Conservation (phyloP, 2,113 vertebrate genomes). For the western clawed frog (Xenopus tropicalis) region UCB_Xtro_10.0 CM004446.2:75607001-75607500, state of each 20-base stretch:
- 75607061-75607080: neutral
- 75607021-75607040: conserved; percentile 90
- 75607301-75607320: neutral
- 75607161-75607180: conserved; percentile 98
- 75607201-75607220: conserved; percentile 87
- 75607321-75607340: too few relatives aligned
- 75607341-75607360: too few relatives aligned
- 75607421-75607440: too few relatives aligned
- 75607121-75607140: conserved; percentile 11
- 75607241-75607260: conserved; percentile 94
- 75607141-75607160: conserved; percentile 85
- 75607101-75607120: conserved; percentile 10
- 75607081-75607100: conserved; percentile 15
- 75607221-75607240: conserved; percentile 99
- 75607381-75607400: too few relatives aligned
- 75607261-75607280: conserved; percentile 49
- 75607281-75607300: conserved; percentile 14
- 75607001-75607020: conserved; percentile 99
- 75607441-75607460: too few relatives aligned
- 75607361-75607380: too few relatives aligned
- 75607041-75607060: conserved; percentile 82
- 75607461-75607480: too few relatives aligned
- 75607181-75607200: conserved; percentile 96
- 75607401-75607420: too few relatives aligned
- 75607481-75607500: too few relatives aligned